These are phyloP conservation scores for Lutraria lutraria DNA, from an alignment of 2,888 invertebrate genomes.

Conservation along the genomic window DNA sequence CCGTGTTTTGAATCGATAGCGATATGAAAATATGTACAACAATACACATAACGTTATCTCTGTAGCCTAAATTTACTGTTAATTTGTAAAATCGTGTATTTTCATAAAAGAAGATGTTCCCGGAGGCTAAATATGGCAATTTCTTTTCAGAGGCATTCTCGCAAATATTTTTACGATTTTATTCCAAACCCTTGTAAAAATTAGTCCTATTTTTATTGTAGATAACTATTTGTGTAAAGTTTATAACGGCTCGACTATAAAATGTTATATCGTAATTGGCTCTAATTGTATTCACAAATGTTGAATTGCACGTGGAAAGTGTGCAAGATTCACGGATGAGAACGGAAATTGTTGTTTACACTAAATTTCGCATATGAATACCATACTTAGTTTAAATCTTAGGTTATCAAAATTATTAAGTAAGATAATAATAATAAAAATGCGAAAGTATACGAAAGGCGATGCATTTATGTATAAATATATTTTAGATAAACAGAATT, in stretches of 20 bases:
- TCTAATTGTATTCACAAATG: neutral
- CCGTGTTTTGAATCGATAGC: constrained; percentile 24
- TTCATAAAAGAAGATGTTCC: neutral
- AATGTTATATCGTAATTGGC: neutral
- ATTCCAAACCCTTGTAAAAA: neutral
- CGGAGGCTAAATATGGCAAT: constrained; percentile 2
- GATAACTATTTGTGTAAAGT: constrained; percentile 13
- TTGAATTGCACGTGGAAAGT: neutral
- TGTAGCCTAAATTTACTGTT: constrained; percentile 15
- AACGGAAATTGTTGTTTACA: neutral
- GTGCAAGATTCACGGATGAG: neutral
- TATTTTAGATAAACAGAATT: neutral
- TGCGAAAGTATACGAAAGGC: neutral
- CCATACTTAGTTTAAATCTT: neutral
- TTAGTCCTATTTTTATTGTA: neutral
- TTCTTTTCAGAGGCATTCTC: neutral
- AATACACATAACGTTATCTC: constrained; percentile 32
- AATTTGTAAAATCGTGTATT: neutral
- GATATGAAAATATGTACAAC: constrained; percentile 37
- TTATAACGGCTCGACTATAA: neutral
- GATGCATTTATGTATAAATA: neutral
- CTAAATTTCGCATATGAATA: neutral
- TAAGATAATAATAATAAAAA: constrained; percentile 1
- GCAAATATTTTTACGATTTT: constrained; percentile 11
- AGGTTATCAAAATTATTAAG: neutral